Base-by-base conservation (phyloP, 2,888 invertebrate species). In the Tiliacea aurago region DNA sequence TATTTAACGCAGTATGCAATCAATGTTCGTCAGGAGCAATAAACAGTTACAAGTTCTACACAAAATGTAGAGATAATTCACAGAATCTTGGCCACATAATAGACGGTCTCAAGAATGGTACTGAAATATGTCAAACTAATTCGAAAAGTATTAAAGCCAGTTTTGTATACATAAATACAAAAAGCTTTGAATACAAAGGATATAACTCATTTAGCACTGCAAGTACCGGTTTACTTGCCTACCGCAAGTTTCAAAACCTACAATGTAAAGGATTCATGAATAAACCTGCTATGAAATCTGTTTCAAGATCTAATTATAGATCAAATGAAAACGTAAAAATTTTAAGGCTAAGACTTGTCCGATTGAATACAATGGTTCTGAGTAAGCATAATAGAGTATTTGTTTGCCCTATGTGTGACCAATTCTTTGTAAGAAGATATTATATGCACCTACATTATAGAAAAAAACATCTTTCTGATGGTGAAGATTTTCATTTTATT, bases 1-100 rank as follows among this genome's bases (percentile, higher is more conserved):
- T 68, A 49, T 68, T 68, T 49, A 61, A 69, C 49, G 61, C 47
- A 37, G 68, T 68, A 41, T 59, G 68, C 10, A 61, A 41, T 28
- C 13, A 49, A 28, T 59, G 62, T 69, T 62, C 62, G 49, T 61
- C 62, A 10, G 63, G 41, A n/a, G 63, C 62, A 28, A 62, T 69
- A 41, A 61, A 28, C 1, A 69, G 62, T 28, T 69, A 69, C 23
- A 61, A 41, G 49, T 62, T 69, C 62, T 49, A 7, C 13, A 23
- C 2, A 41, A 23, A 61, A 41, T 49, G 47, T 41, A 61, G 61
- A 61, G 47, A 69, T 41, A 47, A 69, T 20, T 37, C 23, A 41
- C 20, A 41, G 13, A 61, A 61, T 2, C 61, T 59, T 49, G 37
- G 23, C 23, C 37, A 23, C 9, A 59, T 68, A 13, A 41, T 68